Base-by-base conservation (phyloP, 64 coral and sea anemone species). In the Stichodactyla helianthus region DNA sequence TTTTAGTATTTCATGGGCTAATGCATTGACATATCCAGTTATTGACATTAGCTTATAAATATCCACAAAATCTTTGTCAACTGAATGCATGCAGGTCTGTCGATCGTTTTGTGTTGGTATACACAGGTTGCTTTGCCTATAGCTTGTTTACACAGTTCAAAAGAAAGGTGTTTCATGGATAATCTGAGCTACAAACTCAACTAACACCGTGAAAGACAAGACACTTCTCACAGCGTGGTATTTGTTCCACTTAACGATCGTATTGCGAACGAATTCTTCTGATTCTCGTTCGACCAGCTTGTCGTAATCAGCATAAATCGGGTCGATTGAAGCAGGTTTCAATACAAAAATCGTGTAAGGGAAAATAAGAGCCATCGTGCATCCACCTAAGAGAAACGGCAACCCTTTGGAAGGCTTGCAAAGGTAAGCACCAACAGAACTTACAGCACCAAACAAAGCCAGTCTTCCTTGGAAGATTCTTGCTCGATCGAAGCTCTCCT, bases 261-360 rank as follows among this genome's bases (percentile, higher is more conserved):
- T 96, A 51, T 90, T 78, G 35, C 94, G 77, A 31, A 96, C 86
- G 10, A 93, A 92, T 53, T 83, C 86, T 25, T 96, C 94, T 14
- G 83, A 63, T 51, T 84, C 54, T 84, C 22, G 12, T 59, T 16
- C 54, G 35, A 63, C 59, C 20, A 84, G 54, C 55, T 59, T 63
- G 54, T 81, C 78, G n/a, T 81, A 81, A 54, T 81, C 78, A 82
- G 93, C 94, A 44, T 96, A 96, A 80, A 96, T 96, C 26, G 94
- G 94, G 31, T 96, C 94, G 71, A 96, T 93, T 7, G 94, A 93
- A 28, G 91, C 91, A 31, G 94, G 94, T 54, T 85, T 96, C 18
- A 96, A 65, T 19, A 93, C 84, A 25, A 93, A 90, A 15, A 82
- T 5, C 2, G 94, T 96, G 79, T 90, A 96, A 4, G 94, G 94